These are phyloP conservation scores for Oryzias celebensis DNA, from an alignment of 2,113 vertebrate species.

Conservation along the genomic window DNA sequence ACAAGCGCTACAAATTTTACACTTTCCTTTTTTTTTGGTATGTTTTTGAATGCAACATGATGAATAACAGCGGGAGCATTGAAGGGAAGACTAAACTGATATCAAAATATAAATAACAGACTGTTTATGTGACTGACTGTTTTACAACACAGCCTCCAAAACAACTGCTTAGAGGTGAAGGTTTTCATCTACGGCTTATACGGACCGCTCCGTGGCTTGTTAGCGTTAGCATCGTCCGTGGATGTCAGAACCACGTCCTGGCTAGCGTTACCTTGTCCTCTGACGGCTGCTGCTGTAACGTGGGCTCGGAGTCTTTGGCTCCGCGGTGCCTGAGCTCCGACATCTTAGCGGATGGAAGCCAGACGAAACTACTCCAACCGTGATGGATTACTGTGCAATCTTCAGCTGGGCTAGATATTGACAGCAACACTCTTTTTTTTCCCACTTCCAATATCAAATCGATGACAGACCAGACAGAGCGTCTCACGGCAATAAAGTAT, in stretches of 20 bases:
- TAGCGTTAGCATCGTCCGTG: constrained; percentile 40
- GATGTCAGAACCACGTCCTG: background rate
- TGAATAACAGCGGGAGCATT: no score
- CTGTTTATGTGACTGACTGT: no score
- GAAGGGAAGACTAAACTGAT: no score
- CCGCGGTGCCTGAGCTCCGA: constrained; percentile 78
- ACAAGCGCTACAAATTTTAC: no score
- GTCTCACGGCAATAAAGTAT: no score
- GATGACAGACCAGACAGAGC: background rate
- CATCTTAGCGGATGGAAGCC: constrained; percentile 56
- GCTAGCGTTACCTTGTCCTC: constrained; percentile 76
- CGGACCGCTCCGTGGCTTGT: constrained; percentile 16
- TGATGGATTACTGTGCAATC: background rate
- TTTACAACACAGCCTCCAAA: no score
- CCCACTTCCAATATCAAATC: background rate
- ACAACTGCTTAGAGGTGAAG: no score
- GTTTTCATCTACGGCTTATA: no score
- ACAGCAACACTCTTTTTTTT: constrained; percentile 22
- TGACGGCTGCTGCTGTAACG: constrained; percentile 61
- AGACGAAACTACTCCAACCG: constrained; percentile 17
- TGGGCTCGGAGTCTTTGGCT: constrained; percentile 54
- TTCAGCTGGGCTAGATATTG: constrained; percentile 10
- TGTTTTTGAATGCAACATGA: no score
- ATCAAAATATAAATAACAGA: no score
- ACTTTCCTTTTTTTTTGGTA: no score